Percentiles rank a stretch among this genome's conserved stretches.
Conservation (phyloP, 1,140 invertebrate species). For the Solenopsis invicta region DNA sequence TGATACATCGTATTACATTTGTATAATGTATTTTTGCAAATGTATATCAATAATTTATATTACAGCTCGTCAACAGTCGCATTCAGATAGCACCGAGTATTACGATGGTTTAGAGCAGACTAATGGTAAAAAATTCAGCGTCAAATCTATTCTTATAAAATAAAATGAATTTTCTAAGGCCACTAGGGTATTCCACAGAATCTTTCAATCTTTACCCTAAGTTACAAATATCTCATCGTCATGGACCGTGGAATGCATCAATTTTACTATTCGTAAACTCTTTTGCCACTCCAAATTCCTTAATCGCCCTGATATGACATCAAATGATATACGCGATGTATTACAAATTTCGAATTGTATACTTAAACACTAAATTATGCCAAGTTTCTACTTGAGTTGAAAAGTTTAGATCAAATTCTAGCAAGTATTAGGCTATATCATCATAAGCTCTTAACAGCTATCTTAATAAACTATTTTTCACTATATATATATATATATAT, state of each 20-base stretch:
- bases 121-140: slow-evolving; percentile 49
- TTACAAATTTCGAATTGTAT: slow-evolving; percentile 45
- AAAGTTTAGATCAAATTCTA: slow-evolving; percentile 31
- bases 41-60: slow-evolving; percentile 15
- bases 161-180: slow-evolving; percentile 76
- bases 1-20: slow-evolving; percentile 11
- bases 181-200: slow-evolving; percentile 71
- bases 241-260: slow-evolving; percentile 21
- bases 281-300: neutral
- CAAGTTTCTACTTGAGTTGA: slow-evolving; percentile 19
- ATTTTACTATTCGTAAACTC: neutral
- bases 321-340: slow-evolving; percentile 34
- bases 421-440: slow-evolving; percentile 56
- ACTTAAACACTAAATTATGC: slow-evolving; percentile 44
- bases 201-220: slow-evolving; percentile 36
- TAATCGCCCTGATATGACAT: slow-evolving; percentile 35
- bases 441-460: slow-evolving; percentile 36
- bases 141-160: slow-evolving; percentile 64
- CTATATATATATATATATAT: slow-evolving; percentile 35
- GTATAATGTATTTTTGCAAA: slow-evolving; percentile 12
- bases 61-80: neutral
- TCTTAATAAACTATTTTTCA: slow-evolving; percentile 1
- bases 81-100: slow-evolving; percentile 64
- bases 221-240: slow-evolving; percentile 20
- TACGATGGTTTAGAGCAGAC: neutral